Evolutionary conservation across 2,113 vertebrate genomes (phyloP), one percentile per base, ranked within the genome.

Genomic region (Marcusenius ussheri): DNA sequence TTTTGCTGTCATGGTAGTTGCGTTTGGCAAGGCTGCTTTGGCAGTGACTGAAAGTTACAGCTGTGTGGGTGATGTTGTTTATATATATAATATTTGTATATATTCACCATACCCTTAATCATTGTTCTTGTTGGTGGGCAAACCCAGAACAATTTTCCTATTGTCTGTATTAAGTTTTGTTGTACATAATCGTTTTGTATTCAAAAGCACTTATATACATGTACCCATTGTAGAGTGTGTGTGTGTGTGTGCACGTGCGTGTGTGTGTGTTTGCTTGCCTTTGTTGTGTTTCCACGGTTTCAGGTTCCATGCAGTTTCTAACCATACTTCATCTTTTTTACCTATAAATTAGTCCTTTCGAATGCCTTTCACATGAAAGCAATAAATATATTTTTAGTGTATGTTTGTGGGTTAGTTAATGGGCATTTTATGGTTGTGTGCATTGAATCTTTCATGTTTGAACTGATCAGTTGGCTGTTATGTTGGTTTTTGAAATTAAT

Each of bases 351-450:
- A 49, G 24, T 86, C 45, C 46, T 86, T 47, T 24, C 8, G 1
- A 86, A 86, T 27, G 2, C 83, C 15, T 46, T 45, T 84, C 21
- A 46, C 39, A 84, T 9, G 83, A 49, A 84, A 46, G 24, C 45
- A 49, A 45, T 85, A 49, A 88, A 62, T 89, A 27, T 74, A 35
- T 50, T 80, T 46, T 88, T 62, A 74, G 19, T 89, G 66, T 74
- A 42, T 47, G 47, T 45, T 11, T 77, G 66, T 31, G 19, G 51
- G 51, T 70, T 70, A 27, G 13, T 13, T 35, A 53, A 47, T 87
- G n/a, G 49, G 50, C 50, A 56, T 27, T 87, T 88, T 70, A 17
- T 47, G 88, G 56, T 88, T 27, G 24, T 74, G 88, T 70, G 45
- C 88, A 70, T 24, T 88, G 88, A 27, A 8, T n/a, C 50, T 66